Base-by-base conservation (phyloP, 2,888 invertebrate species). In the Meloe dianella region DNA sequence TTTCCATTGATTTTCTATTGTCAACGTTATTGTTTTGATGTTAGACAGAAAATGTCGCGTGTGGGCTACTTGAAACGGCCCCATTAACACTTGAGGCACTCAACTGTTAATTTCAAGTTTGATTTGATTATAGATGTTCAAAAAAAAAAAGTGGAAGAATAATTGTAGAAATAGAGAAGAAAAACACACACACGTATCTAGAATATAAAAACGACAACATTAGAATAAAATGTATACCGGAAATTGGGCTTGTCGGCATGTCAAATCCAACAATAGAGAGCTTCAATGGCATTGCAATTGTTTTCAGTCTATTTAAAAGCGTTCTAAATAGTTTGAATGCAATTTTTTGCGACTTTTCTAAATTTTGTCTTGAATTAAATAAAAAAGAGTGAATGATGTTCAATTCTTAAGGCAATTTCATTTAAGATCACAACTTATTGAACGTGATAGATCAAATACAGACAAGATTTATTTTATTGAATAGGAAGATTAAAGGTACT, bases 241-340 rank as follows among this genome's bases (percentile, higher is more conserved):
- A 54, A 54, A 24, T 54, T 54, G 54, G 54, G 54, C 54, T 54
- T 54, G 54, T 54, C 54, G 54, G 54, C 54, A 54, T 54, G 12
- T 54, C 14, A 12, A 54, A 54, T 54, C 14, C 24, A 54, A 54
- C 54, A 54, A 54, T 54, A 54, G 54, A 24, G 14, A 24, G 12
- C 24, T 54, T 54, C 54, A 54, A 54, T 54, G 24, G 54, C 14
- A 54, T 54, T 54, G 54, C 54, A 24, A 54, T 54, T 54, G 24
- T 54, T n/a, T n/a, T n/a, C 9, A 47, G 24, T 24, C 54, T 20
- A 20, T 47, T n/a, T n/a, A n/a, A 9, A 47, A 47, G 20, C 47
- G 24, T 54, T 54, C 12, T 54, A 27, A 3, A 27, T 27, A 14
- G 22, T 54, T 54, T 54, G 6, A 24, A 54, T 54, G 54, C 54